phyloP scores from a whole-genome alignment of 2,113 vertebrate genomes.

The Takifugu flavidus region DNA sequence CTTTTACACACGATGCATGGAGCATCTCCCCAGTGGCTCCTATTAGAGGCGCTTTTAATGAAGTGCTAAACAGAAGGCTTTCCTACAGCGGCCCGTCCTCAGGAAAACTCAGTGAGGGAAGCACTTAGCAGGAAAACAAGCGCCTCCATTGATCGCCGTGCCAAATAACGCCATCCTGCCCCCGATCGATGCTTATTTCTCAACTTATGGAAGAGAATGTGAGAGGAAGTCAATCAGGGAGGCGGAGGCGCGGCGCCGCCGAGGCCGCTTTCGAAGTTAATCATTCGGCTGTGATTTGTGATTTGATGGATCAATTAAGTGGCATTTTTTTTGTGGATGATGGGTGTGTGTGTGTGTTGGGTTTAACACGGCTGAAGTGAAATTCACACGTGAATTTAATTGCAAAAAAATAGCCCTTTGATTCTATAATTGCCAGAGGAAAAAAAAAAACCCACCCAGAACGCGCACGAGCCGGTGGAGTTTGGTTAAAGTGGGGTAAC shows the following conservation, averaged over 20 bases:
- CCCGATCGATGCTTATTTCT: constrained; percentile 63
- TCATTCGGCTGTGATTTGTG: constrained; percentile 19
- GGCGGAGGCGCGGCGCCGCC: not conserved
- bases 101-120: constrained; percentile 66
- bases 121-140: constrained; percentile 59
- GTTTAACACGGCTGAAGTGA: too few relatives aligned
- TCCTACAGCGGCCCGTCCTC: constrained; percentile 63
- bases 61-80: constrained; percentile 85
- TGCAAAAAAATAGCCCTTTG: constrained; percentile 8
- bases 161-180: constrained; percentile 70
- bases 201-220: constrained; percentile 66
- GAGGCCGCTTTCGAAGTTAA: constrained; percentile 11
- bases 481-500: constrained; percentile 70
- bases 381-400: not conserved
- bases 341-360: too few relatives aligned
- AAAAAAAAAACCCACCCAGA: constrained; percentile 16
- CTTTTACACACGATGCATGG: constrained; percentile 77
- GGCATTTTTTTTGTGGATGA: not conserved
- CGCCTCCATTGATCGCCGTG: constrained; percentile 70
- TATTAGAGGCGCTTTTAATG: constrained; percentile 89
- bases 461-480: constrained; percentile 43
- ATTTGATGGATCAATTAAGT: constrained; percentile 1
- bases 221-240: constrained; percentile 69
- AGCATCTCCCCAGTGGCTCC: constrained; percentile 82
- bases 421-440: constrained; percentile 17